These are phyloP conservation scores for Podarcis cretensis DNA, from an alignment of 2,113 vertebrate species.

Conservation along the genomic window DNA sequence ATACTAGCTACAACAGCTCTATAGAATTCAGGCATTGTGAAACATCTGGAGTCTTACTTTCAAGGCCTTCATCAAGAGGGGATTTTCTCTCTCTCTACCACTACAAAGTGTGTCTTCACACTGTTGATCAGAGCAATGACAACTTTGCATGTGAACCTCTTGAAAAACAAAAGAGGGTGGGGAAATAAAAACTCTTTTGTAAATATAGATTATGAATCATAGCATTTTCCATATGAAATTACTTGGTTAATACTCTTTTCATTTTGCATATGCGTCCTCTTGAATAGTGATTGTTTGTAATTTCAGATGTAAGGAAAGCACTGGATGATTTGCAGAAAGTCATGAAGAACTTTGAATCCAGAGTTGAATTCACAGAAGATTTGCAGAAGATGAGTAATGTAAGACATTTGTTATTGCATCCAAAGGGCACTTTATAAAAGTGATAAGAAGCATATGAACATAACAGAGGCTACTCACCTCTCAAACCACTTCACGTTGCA, in stretches of 20 bases:
- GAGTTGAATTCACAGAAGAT: conserved; percentile 84
- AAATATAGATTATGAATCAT: conserved; percentile 56
- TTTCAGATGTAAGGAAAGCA: conserved; percentile 90
- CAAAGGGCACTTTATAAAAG: neutral
- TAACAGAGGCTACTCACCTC: neutral
- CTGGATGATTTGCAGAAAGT: conserved; percentile 88
- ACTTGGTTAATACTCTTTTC: conserved; percentile 31
- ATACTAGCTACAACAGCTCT: conserved; percentile 40
- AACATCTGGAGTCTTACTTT: conserved; percentile 57
- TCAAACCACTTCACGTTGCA: neutral
- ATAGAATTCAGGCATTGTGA: conserved; percentile 46
- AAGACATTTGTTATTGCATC: conserved; percentile 51
- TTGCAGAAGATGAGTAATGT: conserved; percentile 87
- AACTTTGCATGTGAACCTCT: neutral
- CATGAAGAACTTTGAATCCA: conserved; percentile 91
- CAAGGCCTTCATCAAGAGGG: conserved; percentile 25
- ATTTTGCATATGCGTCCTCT: conserved; percentile 40
- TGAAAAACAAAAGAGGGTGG: conserved; percentile 50
- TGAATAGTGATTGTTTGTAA: conserved; percentile 56
- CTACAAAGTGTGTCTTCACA: conserved; percentile 28
- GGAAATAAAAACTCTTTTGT: conserved; percentile 39
- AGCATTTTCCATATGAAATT: conserved; percentile 53
- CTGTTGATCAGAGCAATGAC: conserved; percentile 38
- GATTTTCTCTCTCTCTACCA: conserved; percentile 46
- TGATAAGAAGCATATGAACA: neutral